phyloP scores from a whole-genome alignment of 2,113 vertebrate genomes.

The Nicator chloris region DNA sequence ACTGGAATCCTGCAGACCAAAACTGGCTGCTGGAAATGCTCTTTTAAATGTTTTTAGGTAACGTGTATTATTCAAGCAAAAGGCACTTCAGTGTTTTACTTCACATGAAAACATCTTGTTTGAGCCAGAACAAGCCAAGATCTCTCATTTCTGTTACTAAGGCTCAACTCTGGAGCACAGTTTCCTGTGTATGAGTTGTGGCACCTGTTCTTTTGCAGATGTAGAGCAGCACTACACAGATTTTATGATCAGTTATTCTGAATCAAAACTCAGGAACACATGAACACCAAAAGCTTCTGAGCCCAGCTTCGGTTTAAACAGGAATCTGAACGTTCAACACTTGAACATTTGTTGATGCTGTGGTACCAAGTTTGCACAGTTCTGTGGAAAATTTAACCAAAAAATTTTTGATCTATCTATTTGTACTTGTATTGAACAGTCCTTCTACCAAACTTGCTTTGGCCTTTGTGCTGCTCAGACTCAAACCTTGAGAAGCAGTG shows the following conservation, averaged over 20 bases:
- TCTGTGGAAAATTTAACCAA: not conserved
- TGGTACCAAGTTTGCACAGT: not conserved
- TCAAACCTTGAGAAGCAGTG: not conserved
- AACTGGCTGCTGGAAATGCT: not conserved
- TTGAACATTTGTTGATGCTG: not conserved
- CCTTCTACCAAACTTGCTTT: not conserved
- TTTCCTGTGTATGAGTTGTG: not conserved
- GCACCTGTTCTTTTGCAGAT: not conserved
- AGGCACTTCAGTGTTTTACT: not conserved
- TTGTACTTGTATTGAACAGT: not conserved
- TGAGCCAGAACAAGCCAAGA: not conserved
- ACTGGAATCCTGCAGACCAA: not conserved
- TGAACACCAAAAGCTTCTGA: not conserved
- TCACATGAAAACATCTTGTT: not conserved
- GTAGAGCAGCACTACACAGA: not conserved
- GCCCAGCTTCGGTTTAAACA: not conserved
- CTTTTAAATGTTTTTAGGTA: not conserved
- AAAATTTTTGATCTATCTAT: not conserved
- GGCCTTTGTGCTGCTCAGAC: not conserved
- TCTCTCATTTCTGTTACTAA: not conserved
- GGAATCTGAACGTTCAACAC: not conserved
- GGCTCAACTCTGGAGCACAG: not conserved
- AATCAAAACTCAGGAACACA: not conserved
- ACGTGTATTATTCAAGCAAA: not conserved
- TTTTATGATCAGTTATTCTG: not conserved